Percentiles rank a stretch among this genome's conserved stretches.
These are phyloP conservation scores for Protobothrops flavoviridis DNA, from an alignment of 2,113 vertebrate genomes.

Conservation along the genomic window DNA sequence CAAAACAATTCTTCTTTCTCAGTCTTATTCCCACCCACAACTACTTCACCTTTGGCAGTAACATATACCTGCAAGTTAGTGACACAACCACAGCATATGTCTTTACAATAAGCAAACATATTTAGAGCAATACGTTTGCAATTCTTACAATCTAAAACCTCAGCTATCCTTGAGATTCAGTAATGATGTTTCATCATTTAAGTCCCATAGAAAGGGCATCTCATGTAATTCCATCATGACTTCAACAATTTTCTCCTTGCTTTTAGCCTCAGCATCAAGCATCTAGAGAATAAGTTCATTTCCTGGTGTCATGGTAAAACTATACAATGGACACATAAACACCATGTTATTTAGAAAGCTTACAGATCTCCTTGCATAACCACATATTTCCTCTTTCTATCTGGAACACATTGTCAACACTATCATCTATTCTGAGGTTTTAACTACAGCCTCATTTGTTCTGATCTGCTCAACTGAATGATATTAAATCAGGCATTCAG, in stretches of 20 bases:
- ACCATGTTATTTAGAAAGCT: background rate
- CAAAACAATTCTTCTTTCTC: background rate
- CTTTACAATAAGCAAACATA: background rate
- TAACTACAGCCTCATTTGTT: too few species aligned
- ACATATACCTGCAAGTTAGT: background rate
- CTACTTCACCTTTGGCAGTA: background rate
- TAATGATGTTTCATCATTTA: background rate
- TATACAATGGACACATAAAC: background rate
- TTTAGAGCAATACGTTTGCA: background rate
- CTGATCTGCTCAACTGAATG: too few species aligned
- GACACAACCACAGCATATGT: background rate
- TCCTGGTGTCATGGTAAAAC: background rate
- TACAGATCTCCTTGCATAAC: background rate
- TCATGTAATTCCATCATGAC: background rate
- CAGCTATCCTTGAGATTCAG: background rate
- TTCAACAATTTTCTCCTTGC: background rate
- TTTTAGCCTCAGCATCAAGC: background rate
- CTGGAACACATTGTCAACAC: background rate
- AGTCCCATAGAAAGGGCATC: background rate
- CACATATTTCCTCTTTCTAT: background rate
- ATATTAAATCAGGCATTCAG: too few species aligned
- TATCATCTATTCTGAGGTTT: too few species aligned
- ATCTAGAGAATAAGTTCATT: background rate
- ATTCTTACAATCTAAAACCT: background rate
- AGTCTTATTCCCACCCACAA: background rate